A percentile compares a stretch with the other conserved stretches of the same genome.
Evolutionary conservation across 2,113 vertebrate species (phyloP).

Genomic region (Callaeas wilsoni): DNA sequence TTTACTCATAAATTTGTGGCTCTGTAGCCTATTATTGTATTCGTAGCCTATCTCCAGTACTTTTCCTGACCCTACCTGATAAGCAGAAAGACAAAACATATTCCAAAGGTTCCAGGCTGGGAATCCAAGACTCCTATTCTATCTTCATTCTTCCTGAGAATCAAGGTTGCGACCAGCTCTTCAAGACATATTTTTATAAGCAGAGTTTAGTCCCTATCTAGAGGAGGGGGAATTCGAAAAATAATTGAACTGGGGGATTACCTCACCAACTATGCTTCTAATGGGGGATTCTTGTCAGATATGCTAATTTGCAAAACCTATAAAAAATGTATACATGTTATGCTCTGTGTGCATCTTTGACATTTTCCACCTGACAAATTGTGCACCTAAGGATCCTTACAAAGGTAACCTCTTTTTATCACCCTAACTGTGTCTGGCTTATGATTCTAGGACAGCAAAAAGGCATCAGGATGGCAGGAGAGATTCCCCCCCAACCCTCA

Average conservation of each 20-base stretch:
- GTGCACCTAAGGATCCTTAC: not conserved
- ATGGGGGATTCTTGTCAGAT: not conserved
- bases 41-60: not conserved
- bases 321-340: not conserved
- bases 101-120: not conserved
- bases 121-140: not conserved
- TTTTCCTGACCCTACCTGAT: not conserved
- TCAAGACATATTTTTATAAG: not conserved
- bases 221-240: not conserved
- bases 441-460: not conserved
- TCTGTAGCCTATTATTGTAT: not conserved
- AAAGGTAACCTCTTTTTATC: not conserved
- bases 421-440: not conserved
- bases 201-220: not conserved
- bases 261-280: not conserved
- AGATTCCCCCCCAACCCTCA: not conserved
- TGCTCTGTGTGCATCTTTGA: not conserved
- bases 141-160: not conserved
- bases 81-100: not conserved
- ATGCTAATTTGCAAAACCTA: not conserved
- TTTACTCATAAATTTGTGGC: not conserved
- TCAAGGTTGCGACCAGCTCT: not conserved
- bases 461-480: not conserved
- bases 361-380: fast-evolving
- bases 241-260: not conserved